Conservation (phyloP, 2,888 invertebrate genomes). For the Bellardia pandia region DNA sequence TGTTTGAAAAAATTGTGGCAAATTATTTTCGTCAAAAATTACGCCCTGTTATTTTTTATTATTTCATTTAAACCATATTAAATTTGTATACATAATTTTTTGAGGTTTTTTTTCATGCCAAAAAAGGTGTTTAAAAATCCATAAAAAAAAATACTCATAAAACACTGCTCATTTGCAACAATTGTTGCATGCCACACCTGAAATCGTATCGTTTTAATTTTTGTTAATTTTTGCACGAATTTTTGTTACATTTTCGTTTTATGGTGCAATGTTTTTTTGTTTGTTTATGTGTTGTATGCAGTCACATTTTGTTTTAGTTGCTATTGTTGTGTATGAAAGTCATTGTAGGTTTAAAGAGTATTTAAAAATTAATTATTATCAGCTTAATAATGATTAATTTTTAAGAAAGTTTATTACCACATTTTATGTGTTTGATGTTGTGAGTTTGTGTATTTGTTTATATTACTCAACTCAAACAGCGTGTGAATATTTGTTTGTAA, state of each 20-base stretch:
- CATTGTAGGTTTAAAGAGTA: slow-evolving; percentile 38
- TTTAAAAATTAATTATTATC: slow-evolving; percentile 63
- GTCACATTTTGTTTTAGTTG: not conserved
- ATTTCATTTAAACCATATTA: not conserved
- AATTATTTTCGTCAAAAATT: not conserved
- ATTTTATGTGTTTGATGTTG: not conserved
- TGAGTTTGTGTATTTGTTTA: not conserved
- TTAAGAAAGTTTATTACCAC: slow-evolving; percentile 52
- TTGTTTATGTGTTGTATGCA: not conserved
- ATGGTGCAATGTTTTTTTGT: slow-evolving; percentile 25
- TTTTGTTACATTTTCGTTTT: slow-evolving; percentile 30
- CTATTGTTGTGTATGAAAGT: slow-evolving; percentile 6
- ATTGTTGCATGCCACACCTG: slow-evolving; percentile 64
- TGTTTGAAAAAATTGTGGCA: not conserved
- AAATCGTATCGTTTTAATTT: slow-evolving; percentile 52
- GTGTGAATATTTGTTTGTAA: slow-evolving; percentile 18
- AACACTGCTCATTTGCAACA: slow-evolving; percentile 49
- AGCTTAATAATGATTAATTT: slow-evolving; percentile 43
- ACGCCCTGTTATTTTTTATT: not conserved
- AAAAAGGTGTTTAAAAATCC: slow-evolving; percentile 5
- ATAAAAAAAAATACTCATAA: slow-evolving; percentile 29
- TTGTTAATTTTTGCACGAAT: slow-evolving; percentile 22
- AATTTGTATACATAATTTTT: not conserved
- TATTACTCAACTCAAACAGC: not conserved
- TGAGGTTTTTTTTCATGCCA: not conserved